A percentile compares a stretch with the other conserved stretches of the same genome.
Conservation (phyloP, 2,113 vertebrate species). For the Phaethon lepturus region DNA sequence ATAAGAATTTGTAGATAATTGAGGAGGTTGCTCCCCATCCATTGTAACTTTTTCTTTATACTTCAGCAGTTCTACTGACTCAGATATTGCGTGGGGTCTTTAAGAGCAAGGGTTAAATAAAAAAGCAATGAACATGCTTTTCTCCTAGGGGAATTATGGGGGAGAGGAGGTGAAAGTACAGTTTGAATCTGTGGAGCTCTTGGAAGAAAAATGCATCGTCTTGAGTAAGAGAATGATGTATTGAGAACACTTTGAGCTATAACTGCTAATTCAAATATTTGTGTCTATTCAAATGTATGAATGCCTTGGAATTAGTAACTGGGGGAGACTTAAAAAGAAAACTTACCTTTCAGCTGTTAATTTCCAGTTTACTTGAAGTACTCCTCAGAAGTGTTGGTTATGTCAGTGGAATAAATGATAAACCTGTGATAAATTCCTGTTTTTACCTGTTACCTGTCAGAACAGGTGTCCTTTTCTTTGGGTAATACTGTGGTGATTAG, state of each 20-base stretch:
- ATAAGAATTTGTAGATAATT: not conserved
- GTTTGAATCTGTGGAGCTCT: not conserved
- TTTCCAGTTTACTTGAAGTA: not conserved
- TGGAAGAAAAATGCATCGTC: not conserved
- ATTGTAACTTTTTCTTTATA: not conserved
- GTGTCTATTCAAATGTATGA: not conserved
- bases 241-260: not conserved
- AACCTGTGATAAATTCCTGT: not conserved
- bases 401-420: not conserved
- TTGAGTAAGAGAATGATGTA: not conserved
- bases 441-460: not conserved
- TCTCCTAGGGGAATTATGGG: not conserved
- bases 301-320: not conserved
- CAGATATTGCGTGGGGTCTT: not conserved
- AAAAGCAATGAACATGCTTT: not conserved
- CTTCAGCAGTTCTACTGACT: not conserved
- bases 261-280: not conserved
- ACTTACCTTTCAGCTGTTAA: not conserved
- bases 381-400: not conserved
- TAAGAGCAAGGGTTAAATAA: not conserved
- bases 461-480: not conserved
- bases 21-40: not conserved
- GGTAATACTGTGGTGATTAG: not conserved
- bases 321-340: not conserved
- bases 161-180: not conserved